These are phyloP conservation scores for Chaetodon trifasciatus DNA, from an alignment of 2,797 vertebrate genomes.

Conservation along the genomic window DNA sequence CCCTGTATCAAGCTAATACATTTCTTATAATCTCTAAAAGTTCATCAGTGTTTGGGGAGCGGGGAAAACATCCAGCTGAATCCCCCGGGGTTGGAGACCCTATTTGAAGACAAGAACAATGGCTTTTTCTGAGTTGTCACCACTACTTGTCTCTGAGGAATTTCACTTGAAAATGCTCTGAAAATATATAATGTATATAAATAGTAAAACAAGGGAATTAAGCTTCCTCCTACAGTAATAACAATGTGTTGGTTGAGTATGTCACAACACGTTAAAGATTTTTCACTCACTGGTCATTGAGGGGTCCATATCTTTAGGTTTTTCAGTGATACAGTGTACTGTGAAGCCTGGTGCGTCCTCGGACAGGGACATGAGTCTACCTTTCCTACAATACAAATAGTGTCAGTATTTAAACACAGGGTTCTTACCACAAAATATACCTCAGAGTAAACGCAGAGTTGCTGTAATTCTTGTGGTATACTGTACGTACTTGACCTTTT, in stretches of 20 bases:
- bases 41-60: slow-evolving; percentile 60
- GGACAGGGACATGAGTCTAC: slow-evolving; percentile 77
- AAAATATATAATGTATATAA: slow-evolving; percentile 85
- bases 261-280: slow-evolving; percentile 77
- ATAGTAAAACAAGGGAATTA: slow-evolving; percentile 82
- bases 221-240: slow-evolving; percentile 83
- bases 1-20: slow-evolving; percentile 64
- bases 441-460: slow-evolving; percentile 88
- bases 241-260: slow-evolving; percentile 79
- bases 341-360: slow-evolving; percentile 83
- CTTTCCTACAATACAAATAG: slow-evolving; percentile 87
- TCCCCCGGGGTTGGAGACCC: slow-evolving; percentile 58
- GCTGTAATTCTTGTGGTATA: slow-evolving; percentile 87
- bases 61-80: slow-evolving; percentile 60
- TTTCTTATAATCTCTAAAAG: slow-evolving; percentile 73
- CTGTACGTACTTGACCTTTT: slow-evolving; percentile 85
- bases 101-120: slow-evolving; percentile 74
- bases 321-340: slow-evolving; percentile 82
- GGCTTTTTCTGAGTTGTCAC: slow-evolving; percentile 68
- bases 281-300: slow-evolving; percentile 79
- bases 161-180: slow-evolving; percentile 81
- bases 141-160: slow-evolving; percentile 68
- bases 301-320: slow-evolving; percentile 82
- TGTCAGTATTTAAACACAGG: slow-evolving; percentile 87
- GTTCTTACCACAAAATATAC: slow-evolving; percentile 89